Conservation (phyloP, 1,140 invertebrate genomes). For the Caenorhabditis tropicalis region DNA sequence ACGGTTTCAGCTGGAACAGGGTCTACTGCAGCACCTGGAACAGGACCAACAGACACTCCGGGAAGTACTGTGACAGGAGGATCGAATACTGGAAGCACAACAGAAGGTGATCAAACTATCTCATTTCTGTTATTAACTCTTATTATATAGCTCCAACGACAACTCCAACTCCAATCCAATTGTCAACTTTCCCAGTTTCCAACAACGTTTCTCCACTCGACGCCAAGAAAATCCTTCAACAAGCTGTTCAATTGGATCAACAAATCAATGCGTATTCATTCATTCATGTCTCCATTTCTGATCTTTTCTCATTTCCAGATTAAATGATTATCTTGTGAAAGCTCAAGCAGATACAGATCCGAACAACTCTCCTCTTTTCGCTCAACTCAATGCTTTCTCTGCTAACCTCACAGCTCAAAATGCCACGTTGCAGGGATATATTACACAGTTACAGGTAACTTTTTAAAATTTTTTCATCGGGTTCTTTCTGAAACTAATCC, state of each 20-base stretch:
- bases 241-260: background rate
- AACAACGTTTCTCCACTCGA: background rate
- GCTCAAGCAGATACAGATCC: background rate
- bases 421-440: background rate
- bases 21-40: background rate
- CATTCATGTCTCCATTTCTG: background rate
- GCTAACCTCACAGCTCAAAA: background rate
- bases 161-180: background rate
- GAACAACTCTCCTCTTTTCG: background rate
- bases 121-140: background rate
- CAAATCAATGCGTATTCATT: background rate
- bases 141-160: background rate
- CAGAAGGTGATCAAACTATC: background rate
- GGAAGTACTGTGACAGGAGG: background rate
- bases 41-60: background rate
- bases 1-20: background rate
- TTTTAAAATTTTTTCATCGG: background rate
- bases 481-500: background rate
- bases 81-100: background rate
- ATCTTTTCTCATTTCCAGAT: background rate
- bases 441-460: background rate
- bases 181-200: background rate
- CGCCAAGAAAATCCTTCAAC: background rate
- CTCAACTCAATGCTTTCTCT: background rate
- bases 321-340: background rate